Evolutionary conservation across 2,113 vertebrate species (phyloP).

Genomic region (Tychaedon coryphoeus): DNA sequence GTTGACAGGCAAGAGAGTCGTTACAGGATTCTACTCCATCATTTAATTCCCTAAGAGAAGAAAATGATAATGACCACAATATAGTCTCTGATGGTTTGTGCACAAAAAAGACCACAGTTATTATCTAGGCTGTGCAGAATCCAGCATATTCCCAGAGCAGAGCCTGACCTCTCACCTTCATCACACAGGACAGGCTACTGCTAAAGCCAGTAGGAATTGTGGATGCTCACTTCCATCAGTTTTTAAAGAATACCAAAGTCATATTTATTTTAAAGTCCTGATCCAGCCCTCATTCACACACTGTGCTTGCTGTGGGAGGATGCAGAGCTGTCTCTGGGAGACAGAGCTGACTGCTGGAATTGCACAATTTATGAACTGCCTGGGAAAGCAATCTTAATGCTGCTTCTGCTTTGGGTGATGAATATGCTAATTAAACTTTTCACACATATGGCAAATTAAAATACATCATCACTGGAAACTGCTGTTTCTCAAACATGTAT

Average conservation of each 20-base stretch:
- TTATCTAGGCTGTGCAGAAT: neutral
- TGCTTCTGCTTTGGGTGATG: neutral
- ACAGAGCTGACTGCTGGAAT: neutral
- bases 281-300: fast-evolving
- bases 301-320: neutral
- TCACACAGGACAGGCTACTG: neutral
- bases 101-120: neutral
- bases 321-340: neutral
- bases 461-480: slow-evolving; percentile 1
- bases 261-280: neutral
- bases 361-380: neutral
- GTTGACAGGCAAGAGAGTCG: neutral
- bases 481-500: slow-evolving; percentile 33
- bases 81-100: neutral
- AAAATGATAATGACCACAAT: neutral
- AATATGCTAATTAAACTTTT: slow-evolving; percentile 45
- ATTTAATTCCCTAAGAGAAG: neutral
- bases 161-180: neutral
- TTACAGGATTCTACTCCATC: neutral
- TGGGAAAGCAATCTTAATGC: neutral
- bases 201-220: neutral
- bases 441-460: slow-evolving; percentile 23
- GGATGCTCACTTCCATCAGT: neutral
- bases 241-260: neutral
- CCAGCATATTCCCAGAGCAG: neutral